Base-by-base conservation (phyloP, 2,113 vertebrate genomes). In the Callocephalon fimbriatum region DNA sequence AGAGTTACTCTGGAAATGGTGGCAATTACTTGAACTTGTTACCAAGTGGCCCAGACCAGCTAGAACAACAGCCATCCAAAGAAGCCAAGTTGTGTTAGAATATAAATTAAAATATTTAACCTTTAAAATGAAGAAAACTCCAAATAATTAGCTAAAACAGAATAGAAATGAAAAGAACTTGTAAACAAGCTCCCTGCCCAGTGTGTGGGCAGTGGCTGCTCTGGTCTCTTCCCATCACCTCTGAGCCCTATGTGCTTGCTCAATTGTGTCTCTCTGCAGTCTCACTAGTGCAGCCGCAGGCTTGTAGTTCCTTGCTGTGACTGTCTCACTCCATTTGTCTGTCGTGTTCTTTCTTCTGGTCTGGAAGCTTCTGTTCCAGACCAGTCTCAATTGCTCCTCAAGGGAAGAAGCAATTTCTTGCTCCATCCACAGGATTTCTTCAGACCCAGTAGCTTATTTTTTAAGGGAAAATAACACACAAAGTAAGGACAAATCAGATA, bases 391-490 rank as follows among this genome's bases (percentile, higher is more conserved):
- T 88, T 95, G 62, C 76, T 94, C 54, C 94, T 96, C 83, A 74
- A 91, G 95, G 96, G 83, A 61, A 95, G 86, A 92, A 91, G 68
- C 61, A 86, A 75, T 96, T 97, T 95, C 72, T 95, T 76, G 59
- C 59, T 91, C 86, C 59, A 38, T 94, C 86, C 94, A 22, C 50
- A 51, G 42, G 61, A 93, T 95, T 96, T 95, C 83, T 94, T 86
- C 95, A 95, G 89, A 86, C 12, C 45, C 51, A 35, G 65, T 26
- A 20, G 6, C 65, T 94, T 91, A 63, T 40, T 88, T 88, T 77
- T 81, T 63, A 84, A 86, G 84, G 65, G 56, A 90, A 75, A 91
- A 84, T 50, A 84, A 17, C 54, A 84, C 56, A 75, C 38, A 81
- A 66, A 66, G 12, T 10, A 61, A 77, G 4, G 12, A 93, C 79